phyloP scores from a whole-genome alignment of 2,113 vertebrate species.

The Callaeas wilsoni region DNA sequence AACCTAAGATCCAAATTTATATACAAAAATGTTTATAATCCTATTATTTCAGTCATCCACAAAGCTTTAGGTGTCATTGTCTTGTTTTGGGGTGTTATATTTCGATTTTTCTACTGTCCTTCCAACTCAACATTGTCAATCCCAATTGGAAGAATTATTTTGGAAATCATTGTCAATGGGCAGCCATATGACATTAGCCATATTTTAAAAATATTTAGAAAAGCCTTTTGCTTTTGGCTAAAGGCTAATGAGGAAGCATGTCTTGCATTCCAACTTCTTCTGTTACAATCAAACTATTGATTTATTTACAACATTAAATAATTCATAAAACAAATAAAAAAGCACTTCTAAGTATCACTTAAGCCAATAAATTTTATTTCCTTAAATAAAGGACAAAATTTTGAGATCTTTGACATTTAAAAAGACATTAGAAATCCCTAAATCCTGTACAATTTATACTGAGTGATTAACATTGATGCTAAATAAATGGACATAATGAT shows the following conservation, averaged over 20 bases:
- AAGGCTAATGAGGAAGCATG: neutral
- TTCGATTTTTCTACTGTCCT: neutral
- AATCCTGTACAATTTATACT: neutral
- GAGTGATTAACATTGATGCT: neutral
- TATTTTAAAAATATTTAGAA: neutral
- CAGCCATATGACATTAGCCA: neutral
- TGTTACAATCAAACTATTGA: neutral
- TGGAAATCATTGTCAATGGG: neutral
- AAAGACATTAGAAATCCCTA: neutral
- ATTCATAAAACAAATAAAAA: neutral
- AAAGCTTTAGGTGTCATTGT: neutral
- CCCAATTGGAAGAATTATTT: neutral
- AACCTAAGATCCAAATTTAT: neutral
- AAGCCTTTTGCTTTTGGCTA: neutral
- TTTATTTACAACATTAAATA: neutral
- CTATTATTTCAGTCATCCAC: neutral
- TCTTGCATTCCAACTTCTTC: neutral
- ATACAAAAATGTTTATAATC: neutral
- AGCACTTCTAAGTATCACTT: neutral
- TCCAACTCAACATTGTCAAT: neutral
- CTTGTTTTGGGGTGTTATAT: neutral
- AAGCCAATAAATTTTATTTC: neutral
- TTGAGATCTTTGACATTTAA: neutral
- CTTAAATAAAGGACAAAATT: neutral
- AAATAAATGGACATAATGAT: neutral